Evolutionary conservation across 2,797 vertebrate genomes (phyloP).

Genomic region (Acrossocheilus fasciatus): DNA sequence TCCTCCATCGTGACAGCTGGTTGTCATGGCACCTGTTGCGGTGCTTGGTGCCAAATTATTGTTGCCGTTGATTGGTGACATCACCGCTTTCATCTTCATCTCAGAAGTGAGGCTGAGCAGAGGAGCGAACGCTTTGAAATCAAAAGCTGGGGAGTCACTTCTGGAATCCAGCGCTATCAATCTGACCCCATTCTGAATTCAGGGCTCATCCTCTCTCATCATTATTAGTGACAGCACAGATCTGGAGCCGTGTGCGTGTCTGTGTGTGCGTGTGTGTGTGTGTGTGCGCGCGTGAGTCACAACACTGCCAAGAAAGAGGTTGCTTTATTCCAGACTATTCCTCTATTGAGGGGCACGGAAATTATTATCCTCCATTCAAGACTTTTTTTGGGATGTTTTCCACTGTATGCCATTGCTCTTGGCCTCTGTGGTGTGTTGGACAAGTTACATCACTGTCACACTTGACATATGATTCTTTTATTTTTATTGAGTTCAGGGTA

Average conservation of each 20-base stretch:
- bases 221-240: constrained; percentile 46
- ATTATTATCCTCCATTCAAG: constrained; percentile 58
- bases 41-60: constrained; percentile 58
- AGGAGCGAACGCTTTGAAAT: constrained; percentile 29
- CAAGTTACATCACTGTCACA: constrained; percentile 37
- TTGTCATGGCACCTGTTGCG: constrained; percentile 65
- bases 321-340: constrained; percentile 58
- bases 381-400: constrained; percentile 41
- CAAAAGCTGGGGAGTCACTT: constrained; percentile 29
- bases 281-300: constrained; percentile 54
- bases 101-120: constrained; percentile 37
- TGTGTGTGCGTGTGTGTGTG: background rate
- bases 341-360: constrained; percentile 51
- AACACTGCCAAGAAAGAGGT: constrained; percentile 48
- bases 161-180: constrained; percentile 19
- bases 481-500: background rate
- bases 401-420: constrained; percentile 8
- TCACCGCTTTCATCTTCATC: constrained; percentile 50
- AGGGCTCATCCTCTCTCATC: constrained; percentile 35
- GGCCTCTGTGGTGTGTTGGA: constrained; percentile 27
- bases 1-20: constrained; percentile 63
- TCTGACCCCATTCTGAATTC: constrained; percentile 38
- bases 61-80: constrained; percentile 59
- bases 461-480: background rate
- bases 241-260: background rate